Evolutionary conservation across 1,140 invertebrate species (phyloP).

Genomic region (Hyles euphorbiae): DNA sequence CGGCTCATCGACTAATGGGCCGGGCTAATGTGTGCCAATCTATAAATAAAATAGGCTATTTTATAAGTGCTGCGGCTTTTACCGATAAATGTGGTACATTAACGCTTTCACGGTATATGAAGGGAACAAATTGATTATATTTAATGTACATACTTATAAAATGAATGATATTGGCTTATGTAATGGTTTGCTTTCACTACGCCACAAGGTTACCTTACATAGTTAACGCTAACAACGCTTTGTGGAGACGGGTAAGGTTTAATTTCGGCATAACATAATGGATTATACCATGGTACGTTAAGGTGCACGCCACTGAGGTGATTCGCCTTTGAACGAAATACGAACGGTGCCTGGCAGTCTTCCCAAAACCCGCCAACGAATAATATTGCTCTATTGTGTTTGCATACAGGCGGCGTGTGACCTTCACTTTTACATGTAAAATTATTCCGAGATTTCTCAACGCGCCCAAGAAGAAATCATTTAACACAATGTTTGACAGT

Average conservation of each 20-base stretch:
- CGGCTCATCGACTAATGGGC: slow-evolving; percentile 45
- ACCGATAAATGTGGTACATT: slow-evolving; percentile 16
- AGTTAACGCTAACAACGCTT: too few relatives aligned
- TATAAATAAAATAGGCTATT: slow-evolving; percentile 49
- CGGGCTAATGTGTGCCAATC: slow-evolving; percentile 44
- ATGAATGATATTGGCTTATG: too few relatives aligned
- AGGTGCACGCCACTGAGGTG: slow-evolving; percentile 11
- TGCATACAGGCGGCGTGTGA: slow-evolving; percentile 1
- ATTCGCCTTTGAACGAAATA: slow-evolving; percentile 13
- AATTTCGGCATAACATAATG: too few relatives aligned
- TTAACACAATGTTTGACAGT: too few relatives aligned
- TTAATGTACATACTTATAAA: not conserved
- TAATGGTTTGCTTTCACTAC: too few relatives aligned
- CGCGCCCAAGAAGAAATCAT: too few relatives aligned
- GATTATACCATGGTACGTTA: too few relatives aligned
- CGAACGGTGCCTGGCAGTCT: slow-evolving; percentile 19
- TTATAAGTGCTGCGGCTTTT: slow-evolving; percentile 32
- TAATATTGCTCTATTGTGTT: slow-evolving; percentile 12
- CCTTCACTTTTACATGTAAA: slow-evolving; percentile 2
- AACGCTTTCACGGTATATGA: not conserved
- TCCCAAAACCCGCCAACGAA: slow-evolving; percentile 10
- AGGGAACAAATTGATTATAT: not conserved
- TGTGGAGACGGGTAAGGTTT: too few relatives aligned
- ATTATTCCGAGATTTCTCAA: too few relatives aligned
- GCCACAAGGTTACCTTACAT: too few relatives aligned